Base-by-base conservation (phyloP, 2,888 invertebrate genomes). In the Mythimna pallens region DNA sequence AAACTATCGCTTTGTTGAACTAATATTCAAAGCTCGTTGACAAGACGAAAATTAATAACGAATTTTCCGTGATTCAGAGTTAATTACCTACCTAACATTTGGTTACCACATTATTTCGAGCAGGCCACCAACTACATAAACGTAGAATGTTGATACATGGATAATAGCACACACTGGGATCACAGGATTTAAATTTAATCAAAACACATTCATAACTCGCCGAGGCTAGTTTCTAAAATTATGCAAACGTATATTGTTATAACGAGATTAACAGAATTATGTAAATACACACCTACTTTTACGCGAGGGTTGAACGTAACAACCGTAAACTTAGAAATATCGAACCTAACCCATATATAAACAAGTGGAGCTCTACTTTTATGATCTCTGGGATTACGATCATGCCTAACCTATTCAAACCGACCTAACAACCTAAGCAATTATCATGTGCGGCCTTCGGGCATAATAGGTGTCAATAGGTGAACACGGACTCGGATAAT, bases 351-450 rank as follows among this genome's bases (percentile, higher is more conserved):
- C 77, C 70, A 71, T 73, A 84, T 87, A 86, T 85, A 82, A 82
- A 86, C 85, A 85, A 86, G 84, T 84, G 65, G 68, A 81, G 72
- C 71, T 81, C 83, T 74, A 86, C 87, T 87, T 89, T 88, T 89
- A 89, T 87, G 87, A 89, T 87, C 86, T 73, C 73, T 67, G 67
- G 86, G 87, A 87, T 89, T 87, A 88, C 86, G 85, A 82, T 85
- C 81, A 75, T 69, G 73, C 70, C 79, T 75, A 78, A 83, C 86
- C 79, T 81, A 85, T 84, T 84, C 78, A 83, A 81, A 82, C 84
- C 82, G 80, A 75, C 85, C 81, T 83, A 83, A 88, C 88, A 86
- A 84, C 81, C 83, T 65, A 74, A 77, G 87, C 88, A 89, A 88
- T 89, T 89, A 89, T 88, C 88, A 89, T 87, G 83, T 78, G 78